Evolutionary conservation across 2,888 invertebrate species (phyloP), one percentile per base, ranked within the genome.

Genomic region (Xylophagus ater): DNA sequence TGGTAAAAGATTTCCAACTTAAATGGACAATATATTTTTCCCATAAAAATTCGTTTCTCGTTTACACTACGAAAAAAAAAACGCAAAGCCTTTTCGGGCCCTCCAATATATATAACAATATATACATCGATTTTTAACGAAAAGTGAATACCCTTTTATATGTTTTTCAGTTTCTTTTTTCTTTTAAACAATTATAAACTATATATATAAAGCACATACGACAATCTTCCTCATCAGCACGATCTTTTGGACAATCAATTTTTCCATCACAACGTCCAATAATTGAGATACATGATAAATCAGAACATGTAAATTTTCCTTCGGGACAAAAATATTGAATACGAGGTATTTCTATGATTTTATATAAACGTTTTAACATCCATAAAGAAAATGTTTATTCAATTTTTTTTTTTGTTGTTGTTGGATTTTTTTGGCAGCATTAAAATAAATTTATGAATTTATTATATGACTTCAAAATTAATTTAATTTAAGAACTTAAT

Each of bases 241-340:
- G 69, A 59, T 78, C 81, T 43, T 65, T 62, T 4, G 70, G 69
- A 61, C 87, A 87, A 65, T 87, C 80, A 55, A 71, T 69, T 52
- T 71, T 73, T 43, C 81, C 79, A 58, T 88, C 79, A 60, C 87
- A 88, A 35, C 78, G 73, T 47, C 74, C 66, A 31, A 71, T 62
- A 47, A 74, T 69, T 30, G 78, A 76, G 51, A 87, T 76, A 60
- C 86, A 86, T 51, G 73, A 71, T 35, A 81, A 78, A 59, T 84
- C 81, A 42, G 67, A 69, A 61, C 87, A 88, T 47, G 74, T 75
- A 64, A 81, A 85, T 54, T 67, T 69, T 28, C 74, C 74, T 19
- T 68, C 62, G 15, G 69, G 57, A 48, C 65, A 65, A 36, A 54
- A 59, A 49, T 55, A 64, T 39, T 51, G 55, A 18, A 61, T 42